A percentile compares a stretch with the other conserved stretches of the same genome.
These are phyloP conservation scores for Pollimyrus isidori DNA, from an alignment of 2,113 vertebrate species.

Conservation along the genomic window DNA sequence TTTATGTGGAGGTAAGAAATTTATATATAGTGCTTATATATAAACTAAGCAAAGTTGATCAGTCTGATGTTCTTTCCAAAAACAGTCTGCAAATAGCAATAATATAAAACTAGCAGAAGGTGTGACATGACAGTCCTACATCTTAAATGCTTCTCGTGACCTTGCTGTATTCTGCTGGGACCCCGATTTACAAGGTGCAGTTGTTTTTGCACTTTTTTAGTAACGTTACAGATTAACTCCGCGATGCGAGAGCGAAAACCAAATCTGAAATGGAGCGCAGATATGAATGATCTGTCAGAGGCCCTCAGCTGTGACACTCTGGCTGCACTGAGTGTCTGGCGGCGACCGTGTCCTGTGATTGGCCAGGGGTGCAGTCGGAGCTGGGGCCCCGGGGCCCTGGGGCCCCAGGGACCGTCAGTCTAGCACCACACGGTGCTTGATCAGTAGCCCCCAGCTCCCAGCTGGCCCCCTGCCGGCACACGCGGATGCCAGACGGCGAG, in stretches of 20 bases:
- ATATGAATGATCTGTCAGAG: neutral
- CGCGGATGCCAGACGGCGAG: neutral
- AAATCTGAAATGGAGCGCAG: neutral
- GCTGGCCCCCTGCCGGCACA: neutral
- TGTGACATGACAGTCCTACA: neutral
- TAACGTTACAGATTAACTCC: neutral
- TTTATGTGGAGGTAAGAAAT: neutral
- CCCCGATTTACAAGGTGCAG: neutral
- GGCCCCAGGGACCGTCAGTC: neutral
- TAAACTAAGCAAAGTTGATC: neutral
- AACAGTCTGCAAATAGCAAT: neutral
- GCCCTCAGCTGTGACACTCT: neutral
- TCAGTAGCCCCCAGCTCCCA: neutral
- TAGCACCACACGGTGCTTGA: neutral
- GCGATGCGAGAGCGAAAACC: neutral
- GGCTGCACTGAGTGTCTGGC: neutral
- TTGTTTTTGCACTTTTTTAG: neutral
- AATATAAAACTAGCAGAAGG: neutral
- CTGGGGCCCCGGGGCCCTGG: too few relatives aligned
- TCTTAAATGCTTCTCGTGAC: neutral
- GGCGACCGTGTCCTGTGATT: neutral
- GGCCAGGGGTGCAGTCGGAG: neutral
- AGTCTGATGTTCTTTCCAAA: neutral
- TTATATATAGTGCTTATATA: neutral
- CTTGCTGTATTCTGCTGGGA: neutral